Base-by-base conservation (phyloP, 2,113 vertebrate genomes). In the Lethenteron camtschaticum region DNA sequence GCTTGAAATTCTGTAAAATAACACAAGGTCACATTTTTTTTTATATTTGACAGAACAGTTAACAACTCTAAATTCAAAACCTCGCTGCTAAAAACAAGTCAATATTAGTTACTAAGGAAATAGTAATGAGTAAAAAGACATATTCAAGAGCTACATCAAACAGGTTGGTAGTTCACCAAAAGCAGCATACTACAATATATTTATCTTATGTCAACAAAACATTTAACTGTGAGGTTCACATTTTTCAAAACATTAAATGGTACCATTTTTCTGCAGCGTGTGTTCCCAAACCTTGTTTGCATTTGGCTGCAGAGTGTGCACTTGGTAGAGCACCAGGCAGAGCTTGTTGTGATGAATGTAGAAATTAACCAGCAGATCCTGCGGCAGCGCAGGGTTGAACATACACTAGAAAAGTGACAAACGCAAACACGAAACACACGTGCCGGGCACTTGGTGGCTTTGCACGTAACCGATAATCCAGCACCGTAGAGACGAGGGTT, bases 321-420 rank as follows among this genome's bases (percentile, higher is more conserved):
- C 84, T 71, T 96, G 94, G 77, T 99, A 99, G 56, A 99, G 83
- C 0, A 85, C 89, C 77, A 99, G 81, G 74, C 94, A 99, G 58
- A 99, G 82, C 77, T 96, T 99, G 69, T 94, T 99, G 69, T 96
- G 79, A 74, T 92, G 96, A 77, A 99, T 87, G 78, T 95, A 99
- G 72, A 96, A 91, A 66, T 96, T 99, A 72, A 96, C 85, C 78
- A 99, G 87, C 74, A 92, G 73, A 8, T 96, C 92, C 0, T 87
- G 79, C 5, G 94, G 94, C 76, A 96, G 85, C 3, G 81, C 78
- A 4, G 94, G 94, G 1, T 82, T 82, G 73, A 99, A 99, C 94
- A 96, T 99, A 79, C 87, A 86, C 94, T 99, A 77, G 1, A 12
- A 71, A 72, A 71, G 74, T 73, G 9, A 58, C 16, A 71, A 72